Evolutionary conservation across 2,888 invertebrate genomes (phyloP).

Genomic region (Amblyjoppa proteus): DNA sequence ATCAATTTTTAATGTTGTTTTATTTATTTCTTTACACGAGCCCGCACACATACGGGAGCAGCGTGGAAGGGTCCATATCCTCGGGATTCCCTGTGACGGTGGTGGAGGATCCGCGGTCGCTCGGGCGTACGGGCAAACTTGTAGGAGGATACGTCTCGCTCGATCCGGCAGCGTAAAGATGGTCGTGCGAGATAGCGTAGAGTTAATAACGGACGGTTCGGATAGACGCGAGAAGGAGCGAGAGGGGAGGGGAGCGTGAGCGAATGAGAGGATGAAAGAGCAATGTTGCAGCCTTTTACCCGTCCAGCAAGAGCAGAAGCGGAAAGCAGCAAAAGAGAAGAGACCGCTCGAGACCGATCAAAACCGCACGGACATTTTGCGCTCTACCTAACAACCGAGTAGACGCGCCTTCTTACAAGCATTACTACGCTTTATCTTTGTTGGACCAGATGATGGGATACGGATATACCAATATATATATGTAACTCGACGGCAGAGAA

Average conservation of each 20-base stretch:
- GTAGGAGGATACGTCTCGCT: constrained; percentile 74
- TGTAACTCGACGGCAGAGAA: not conserved
- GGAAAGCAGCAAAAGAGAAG: constrained; percentile 59
- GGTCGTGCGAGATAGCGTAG: constrained; percentile 81
- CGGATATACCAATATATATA: constrained; percentile 38
- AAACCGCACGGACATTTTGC: constrained; percentile 67
- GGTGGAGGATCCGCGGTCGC: constrained; percentile 39
- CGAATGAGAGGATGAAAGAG: constrained; percentile 66
- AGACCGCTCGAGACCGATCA: constrained; percentile 65
- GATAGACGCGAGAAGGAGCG: constrained; percentile 75
- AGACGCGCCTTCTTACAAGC: constrained; percentile 64
- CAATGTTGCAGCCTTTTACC: constrained; percentile 47
- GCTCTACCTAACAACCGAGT: constrained; percentile 67
- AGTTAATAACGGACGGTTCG: constrained; percentile 82
- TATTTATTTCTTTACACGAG: not conserved
- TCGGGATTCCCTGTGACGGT: constrained; percentile 49
- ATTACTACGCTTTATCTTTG: constrained; percentile 68
- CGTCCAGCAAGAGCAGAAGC: constrained; percentile 54
- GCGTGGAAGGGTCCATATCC: constrained; percentile 18
- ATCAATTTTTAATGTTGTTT: too few species aligned
- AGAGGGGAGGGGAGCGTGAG: constrained; percentile 39
- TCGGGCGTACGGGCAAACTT: constrained; percentile 20
- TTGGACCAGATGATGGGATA: constrained; percentile 65
- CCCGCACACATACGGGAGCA: constrained; percentile 8
- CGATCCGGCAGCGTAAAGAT: constrained; percentile 82